phyloP scores from a whole-genome alignment of 2,888 invertebrate genomes.

The Ormyrus thymus region DNA sequence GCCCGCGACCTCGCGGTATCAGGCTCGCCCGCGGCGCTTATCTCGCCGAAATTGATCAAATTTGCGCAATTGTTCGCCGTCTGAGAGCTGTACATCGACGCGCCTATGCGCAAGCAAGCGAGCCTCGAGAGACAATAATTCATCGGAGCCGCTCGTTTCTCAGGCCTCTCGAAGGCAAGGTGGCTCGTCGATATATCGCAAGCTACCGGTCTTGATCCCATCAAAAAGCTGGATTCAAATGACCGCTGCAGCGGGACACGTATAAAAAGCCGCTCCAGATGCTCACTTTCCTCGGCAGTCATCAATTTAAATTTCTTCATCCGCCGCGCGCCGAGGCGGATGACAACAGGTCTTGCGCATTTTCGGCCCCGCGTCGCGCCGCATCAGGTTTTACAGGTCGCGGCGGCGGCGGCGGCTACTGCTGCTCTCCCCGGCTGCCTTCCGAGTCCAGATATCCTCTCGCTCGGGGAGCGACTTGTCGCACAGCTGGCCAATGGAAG shows the following conservation, averaged over 20 bases:
- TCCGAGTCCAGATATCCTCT: too few relatives aligned
- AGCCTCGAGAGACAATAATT: too few relatives aligned
- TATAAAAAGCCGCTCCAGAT: background rate
- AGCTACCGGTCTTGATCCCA: slow-evolving; percentile 34
- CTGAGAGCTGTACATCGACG: too few relatives aligned
- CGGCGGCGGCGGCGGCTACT: background rate
- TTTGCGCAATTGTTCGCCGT: too few relatives aligned
- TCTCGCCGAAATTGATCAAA: too few relatives aligned
- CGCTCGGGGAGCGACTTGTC: too few relatives aligned
- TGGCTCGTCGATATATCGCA: background rate
- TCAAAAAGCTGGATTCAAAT: too few relatives aligned
- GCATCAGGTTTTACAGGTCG: slow-evolving; percentile 24
- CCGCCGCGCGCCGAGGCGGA: background rate
- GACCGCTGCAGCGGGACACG: background rate
- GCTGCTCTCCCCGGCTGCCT: background rate
- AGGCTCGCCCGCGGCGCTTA: too few relatives aligned
- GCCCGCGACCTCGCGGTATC: too few relatives aligned
- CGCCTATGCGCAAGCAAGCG: background rate
- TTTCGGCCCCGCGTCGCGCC: slow-evolving; percentile 1
- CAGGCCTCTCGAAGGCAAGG: too few relatives aligned
- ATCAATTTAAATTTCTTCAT: slow-evolving; percentile 46
- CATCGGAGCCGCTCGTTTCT: too few relatives aligned
- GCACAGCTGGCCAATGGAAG: background rate
- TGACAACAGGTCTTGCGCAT: slow-evolving; percentile 25
- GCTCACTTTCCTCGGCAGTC: background rate